Conservation (phyloP, 37 sponge, comb jelly and placozoan genomes). For the Cladorhizidae sp. region DNA sequence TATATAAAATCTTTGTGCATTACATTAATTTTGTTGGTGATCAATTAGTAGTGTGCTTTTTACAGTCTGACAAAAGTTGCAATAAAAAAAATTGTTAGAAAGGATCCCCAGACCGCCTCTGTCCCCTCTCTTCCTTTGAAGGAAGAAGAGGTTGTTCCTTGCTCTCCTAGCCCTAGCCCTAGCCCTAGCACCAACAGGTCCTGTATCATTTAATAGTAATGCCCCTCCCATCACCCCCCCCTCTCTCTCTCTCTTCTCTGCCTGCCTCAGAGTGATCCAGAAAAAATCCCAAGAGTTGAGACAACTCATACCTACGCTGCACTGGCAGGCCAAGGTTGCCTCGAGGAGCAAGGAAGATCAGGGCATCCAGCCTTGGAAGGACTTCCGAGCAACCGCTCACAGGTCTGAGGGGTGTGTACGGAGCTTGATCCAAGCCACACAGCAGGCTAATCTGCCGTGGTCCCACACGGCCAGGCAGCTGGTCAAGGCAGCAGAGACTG, state of each 20-base stretch:
- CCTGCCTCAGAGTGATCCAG: slow-evolving; percentile 33
- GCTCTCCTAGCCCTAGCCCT: no score
- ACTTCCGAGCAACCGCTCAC: slow-evolving; percentile 21
- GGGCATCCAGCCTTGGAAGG: slow-evolving; percentile 6
- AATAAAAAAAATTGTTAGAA: no score
- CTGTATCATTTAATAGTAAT: neutral
- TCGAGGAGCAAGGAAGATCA: neutral
- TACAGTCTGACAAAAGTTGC: no score
- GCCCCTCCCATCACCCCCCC: neutral
- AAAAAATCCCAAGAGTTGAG: slow-evolving; percentile 44
- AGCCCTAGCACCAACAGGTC: no score
- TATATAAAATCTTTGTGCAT: no score
- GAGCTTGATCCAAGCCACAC: slow-evolving; percentile 54
- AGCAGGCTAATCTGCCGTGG: slow-evolving; percentile 73
- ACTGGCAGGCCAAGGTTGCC: slow-evolving; percentile 42
- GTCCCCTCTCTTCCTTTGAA: no score
- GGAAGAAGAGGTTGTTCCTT: no score
- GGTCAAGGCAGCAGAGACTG: slow-evolving; percentile 44
- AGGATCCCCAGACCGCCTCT: no score
- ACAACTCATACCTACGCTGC: slow-evolving; percentile 51
- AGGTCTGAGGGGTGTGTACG: slow-evolving; percentile 66
- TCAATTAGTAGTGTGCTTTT: no score
- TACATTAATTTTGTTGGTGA: no score
- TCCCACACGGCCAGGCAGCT: slow-evolving; percentile 60
- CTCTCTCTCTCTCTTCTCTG: neutral